Evolutionary conservation across 2,797 vertebrate genomes (phyloP).

Genomic region (Coracias cyanogaster): DNA sequence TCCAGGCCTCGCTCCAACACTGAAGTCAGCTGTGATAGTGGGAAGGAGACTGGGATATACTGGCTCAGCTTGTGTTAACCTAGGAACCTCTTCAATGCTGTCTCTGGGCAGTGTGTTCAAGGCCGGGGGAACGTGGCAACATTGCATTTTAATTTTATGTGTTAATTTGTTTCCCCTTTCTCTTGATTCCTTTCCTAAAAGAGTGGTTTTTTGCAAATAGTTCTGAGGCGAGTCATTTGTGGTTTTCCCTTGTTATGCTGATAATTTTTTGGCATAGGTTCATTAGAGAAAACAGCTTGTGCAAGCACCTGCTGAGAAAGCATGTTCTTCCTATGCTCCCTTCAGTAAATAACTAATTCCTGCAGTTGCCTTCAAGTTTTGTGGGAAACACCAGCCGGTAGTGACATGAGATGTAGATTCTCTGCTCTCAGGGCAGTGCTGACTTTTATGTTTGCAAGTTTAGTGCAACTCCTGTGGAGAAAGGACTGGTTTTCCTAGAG

Average conservation of each 20-base stretch:
- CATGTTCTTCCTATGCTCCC: background rate
- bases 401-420: background rate
- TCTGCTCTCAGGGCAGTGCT: background rate
- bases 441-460: background rate
- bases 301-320: background rate
- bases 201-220: background rate
- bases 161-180: background rate
- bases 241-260: background rate
- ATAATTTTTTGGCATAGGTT: background rate
- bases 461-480: too few relatives aligned
- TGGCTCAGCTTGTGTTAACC: background rate
- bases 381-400: background rate
- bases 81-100: background rate
- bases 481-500: background rate
- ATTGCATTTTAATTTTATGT: background rate
- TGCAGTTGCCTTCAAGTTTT: background rate
- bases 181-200: background rate
- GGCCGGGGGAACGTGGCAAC: accelerated
- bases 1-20: background rate
- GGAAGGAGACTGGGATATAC: background rate
- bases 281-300: background rate
- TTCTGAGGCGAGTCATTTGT: background rate
- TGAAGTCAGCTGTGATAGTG: background rate
- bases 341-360: background rate
- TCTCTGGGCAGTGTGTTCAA: background rate